Base-by-base conservation (phyloP, 1,140 invertebrate genomes). In the Vanessa tameamea region DNA sequence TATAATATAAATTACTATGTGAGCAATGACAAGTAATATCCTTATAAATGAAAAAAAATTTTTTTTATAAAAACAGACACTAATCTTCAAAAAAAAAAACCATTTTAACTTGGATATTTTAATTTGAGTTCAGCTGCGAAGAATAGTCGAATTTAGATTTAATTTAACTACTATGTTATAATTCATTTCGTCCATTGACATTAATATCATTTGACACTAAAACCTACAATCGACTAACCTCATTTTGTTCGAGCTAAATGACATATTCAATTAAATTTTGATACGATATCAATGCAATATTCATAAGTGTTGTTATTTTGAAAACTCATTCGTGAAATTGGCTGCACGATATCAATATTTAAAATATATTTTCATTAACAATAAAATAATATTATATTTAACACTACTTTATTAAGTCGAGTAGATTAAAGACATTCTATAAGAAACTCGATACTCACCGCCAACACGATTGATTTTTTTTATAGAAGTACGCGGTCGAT, bases 191-290 rank as follows among this genome's bases (percentile, higher is more conserved):
- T 31, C 6, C 20, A 12, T n/a, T 61, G 57, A 61, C 31, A 37
- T 31, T 61, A 61, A 61, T 61, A 61, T n/a, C 57, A 15, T 61
- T 37, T 61, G 57, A 61, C 57, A n/a, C 14, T 9, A 8, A 37
- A 31, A 37, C 26, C 57, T 61, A 37, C 31, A 61, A 61, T 31
- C 57, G 31, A 61, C 57, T 61, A 61, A 37, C 57, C 57, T 15
- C 23, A n/a, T n/a, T 51, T 51, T n/a, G 57, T 37, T 37, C 7
- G 57, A 15, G n/a, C 57, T 61, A 31, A 61, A 61, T 37, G 14
- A 37, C 43, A 37, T 37, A 61, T 61, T 61, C 31, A 26, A 61
- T 61, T 14, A 57, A 9, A 61, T n/a, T 61, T 23, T 11, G 53
- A 16, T 23, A 31, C 31, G 23, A 61, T 31, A 61, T 61, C 23